Base-by-base conservation (phyloP, 2,113 vertebrate genomes). In the Smithornis capensis region DNA sequence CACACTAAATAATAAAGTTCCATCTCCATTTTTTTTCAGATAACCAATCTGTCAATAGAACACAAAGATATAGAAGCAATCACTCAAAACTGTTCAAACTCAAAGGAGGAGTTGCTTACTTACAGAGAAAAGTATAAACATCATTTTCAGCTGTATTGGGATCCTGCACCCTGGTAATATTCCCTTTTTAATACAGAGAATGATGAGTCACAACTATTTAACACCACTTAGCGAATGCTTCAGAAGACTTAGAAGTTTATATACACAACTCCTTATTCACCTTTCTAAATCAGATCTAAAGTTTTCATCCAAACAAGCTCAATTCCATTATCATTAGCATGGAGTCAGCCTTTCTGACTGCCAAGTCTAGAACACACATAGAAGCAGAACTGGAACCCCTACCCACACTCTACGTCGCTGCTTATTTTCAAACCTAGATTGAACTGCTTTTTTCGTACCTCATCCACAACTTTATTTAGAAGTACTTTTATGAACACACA, bases 1-100 rank as follows among this genome's bases (percentile, higher is more conserved):
- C 73, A 99, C 99, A 8, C 98, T 99, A 96, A 99, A 99, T 23
- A 98, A 67, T 57, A 99, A 97, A 85, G 98, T 97, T 29, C 98
- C 98, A 7, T 99, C 99, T 18, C 97, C 81, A 18, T 98, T 98
- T 97, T 99, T 99, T 96, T 98, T 99, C 90, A 99, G 97, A 93
- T 99, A 99, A 47, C 99, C 99, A 82, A 99, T 99, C 99, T 99
- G 97, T 57, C 96, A 98, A 96, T 9, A 94, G 64, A 94, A 44
- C n/a, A 94, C n/a, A 84, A 47, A 84, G 37, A 95, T 11, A 92
- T 0, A 94, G 78, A 28, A 90, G 10, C 37, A 82, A 69, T 96
- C 10, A 85, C 57, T 93, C 52, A 55, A 53, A 93, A 56, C 15
- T 47, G 35, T 40, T 67, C 28, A 70, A 63, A 77, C 21, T 50